A percentile compares a stretch with the other conserved stretches of the same genome.
Evolutionary conservation across 2,113 vertebrate species (phyloP).

Genomic region (Lepus timidus): DNA sequence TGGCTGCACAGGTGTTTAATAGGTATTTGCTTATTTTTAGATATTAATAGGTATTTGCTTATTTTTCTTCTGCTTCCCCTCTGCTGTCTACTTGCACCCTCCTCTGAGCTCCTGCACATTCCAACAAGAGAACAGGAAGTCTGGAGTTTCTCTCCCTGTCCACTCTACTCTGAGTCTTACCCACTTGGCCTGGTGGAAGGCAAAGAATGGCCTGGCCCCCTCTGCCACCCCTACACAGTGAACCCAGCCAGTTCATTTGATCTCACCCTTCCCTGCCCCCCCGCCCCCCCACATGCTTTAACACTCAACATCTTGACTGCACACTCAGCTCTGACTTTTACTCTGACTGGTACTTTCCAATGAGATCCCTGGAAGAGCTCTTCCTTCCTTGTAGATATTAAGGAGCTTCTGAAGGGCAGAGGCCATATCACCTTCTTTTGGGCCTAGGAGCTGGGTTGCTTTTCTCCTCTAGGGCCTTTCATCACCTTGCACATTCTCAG

Average conservation of each 20-base stretch:
- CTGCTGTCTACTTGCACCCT: background rate
- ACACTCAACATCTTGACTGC: background rate
- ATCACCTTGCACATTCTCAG: background rate
- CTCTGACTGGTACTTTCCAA: conserved; percentile 13
- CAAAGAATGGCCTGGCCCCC: background rate
- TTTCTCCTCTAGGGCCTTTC: background rate
- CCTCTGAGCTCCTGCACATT: background rate
- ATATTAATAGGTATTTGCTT: background rate
- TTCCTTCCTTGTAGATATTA: conserved; percentile 19
- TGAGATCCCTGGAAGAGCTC: conserved; percentile 3
- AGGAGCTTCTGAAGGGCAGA: background rate
- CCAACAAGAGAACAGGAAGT: conserved; percentile 63
- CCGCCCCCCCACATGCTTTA: background rate
- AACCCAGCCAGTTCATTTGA: background rate
- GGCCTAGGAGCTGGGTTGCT: background rate
- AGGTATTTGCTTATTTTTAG: conserved; percentile 36
- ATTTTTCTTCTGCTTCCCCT: background rate
- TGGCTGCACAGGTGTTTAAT: background rate
- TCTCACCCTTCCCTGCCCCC: background rate
- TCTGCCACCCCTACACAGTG: background rate
- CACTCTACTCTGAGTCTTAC: background rate
- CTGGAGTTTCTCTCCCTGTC: conserved; percentile 59
- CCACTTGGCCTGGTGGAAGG: conserved; percentile 19
- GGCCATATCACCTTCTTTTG: background rate
- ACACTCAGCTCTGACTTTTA: background rate